Percentiles rank a stretch among this genome's conserved stretches.
Evolutionary conservation across 2,888 invertebrate genomes (phyloP).

Genomic region (Ormyrus thymus): DNA sequence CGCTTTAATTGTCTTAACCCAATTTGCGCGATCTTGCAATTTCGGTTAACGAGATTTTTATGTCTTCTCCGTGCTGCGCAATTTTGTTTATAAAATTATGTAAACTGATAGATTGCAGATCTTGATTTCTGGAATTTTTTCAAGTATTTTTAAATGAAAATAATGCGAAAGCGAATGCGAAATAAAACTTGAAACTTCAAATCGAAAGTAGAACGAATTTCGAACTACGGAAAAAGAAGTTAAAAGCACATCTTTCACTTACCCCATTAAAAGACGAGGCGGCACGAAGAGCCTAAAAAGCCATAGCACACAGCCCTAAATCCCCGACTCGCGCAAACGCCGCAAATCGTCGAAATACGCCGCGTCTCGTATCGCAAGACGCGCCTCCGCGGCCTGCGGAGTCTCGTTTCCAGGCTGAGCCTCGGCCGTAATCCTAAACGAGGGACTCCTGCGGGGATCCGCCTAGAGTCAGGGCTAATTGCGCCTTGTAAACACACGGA

Average conservation of each 20-base stretch:
- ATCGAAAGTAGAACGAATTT: no score
- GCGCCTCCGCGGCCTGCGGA: neutral
- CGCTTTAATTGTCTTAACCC: slow-evolving; percentile 45
- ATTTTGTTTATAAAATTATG: neutral
- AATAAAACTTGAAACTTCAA: slow-evolving; percentile 6
- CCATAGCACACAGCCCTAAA: no score
- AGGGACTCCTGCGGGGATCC: slow-evolving; percentile 64
- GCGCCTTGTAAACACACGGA: slow-evolving; percentile 62
- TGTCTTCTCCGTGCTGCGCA: neutral
- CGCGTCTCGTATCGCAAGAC: slow-evolving; percentile 34
- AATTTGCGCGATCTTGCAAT: slow-evolving; percentile 15
- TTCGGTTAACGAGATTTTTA: neutral
- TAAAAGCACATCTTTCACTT: no score
- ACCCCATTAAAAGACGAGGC: no score
- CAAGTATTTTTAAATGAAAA: neutral
- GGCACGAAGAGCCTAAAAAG: no score
- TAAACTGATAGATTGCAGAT: no score
- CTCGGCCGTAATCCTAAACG: slow-evolving; percentile 36
- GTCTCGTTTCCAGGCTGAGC: neutral
- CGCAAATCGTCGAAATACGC: slow-evolving; percentile 17
- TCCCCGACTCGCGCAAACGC: no score
- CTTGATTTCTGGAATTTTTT: neutral
- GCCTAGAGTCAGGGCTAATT: slow-evolving; percentile 62
- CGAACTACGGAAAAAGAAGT: no score
- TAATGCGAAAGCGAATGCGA: neutral